Conservation (phyloP, 2,113 vertebrate genomes). For the Aphyosemion australe region DNA sequence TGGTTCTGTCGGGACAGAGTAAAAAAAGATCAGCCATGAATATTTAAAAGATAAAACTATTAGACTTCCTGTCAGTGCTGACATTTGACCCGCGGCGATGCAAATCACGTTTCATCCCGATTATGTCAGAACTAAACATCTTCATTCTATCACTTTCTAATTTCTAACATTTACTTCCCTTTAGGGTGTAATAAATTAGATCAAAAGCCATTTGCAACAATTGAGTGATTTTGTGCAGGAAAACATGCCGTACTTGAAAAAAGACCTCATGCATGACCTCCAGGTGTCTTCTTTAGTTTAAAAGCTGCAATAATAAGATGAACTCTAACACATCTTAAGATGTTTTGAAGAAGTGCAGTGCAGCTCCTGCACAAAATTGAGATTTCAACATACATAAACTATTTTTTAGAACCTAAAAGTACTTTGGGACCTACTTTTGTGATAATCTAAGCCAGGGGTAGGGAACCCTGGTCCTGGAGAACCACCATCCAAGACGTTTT, state of each 20-base stretch:
- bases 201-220: neutral
- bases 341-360: no score
- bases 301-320: no score
- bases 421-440: no score
- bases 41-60: constrained; percentile 46
- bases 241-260: neutral
- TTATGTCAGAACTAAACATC: neutral
- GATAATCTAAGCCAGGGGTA: no score
- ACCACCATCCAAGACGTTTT: no score
- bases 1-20: neutral
- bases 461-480: no score
- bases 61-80: constrained; percentile 10
- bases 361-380: no score
- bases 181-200: neutral
- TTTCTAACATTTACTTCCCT: neutral
- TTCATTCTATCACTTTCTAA: constrained; percentile 1
- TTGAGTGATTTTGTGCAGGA: neutral
- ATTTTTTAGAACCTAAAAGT: no score
- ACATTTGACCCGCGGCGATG: constrained; percentile 10
- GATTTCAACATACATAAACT: no score
- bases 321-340: no score
- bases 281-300: neutral
- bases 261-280: neutral
- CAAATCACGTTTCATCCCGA: constrained; percentile 1
- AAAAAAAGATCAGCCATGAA: constrained; percentile 14